Conservation (phyloP, 1,140 invertebrate species). For the Neuroterus valhalla region DNA sequence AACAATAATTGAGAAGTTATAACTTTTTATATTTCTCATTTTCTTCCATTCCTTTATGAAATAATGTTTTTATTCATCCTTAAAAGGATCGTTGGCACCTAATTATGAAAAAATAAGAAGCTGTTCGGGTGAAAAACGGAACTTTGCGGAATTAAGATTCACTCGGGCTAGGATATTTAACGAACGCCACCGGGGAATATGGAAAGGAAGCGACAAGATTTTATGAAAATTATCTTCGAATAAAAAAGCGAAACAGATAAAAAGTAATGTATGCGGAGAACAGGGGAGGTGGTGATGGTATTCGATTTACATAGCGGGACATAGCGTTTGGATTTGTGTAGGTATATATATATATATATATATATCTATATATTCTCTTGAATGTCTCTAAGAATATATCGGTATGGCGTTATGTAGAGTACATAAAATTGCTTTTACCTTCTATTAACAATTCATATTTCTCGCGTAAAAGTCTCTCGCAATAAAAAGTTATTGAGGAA, state of each 20-base stretch:
- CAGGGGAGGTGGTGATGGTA: constrained; percentile 44
- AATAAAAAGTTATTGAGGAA: constrained; percentile 69
- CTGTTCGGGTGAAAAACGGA: background rate
- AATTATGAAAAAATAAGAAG: constrained; percentile 4
- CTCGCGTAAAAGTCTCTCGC: constrained; percentile 66
- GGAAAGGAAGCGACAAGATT: constrained; percentile 56
- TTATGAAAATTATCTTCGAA: constrained; percentile 71
- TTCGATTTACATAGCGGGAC: constrained; percentile 65
- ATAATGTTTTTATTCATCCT: too few relatives aligned
- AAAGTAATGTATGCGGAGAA: constrained; percentile 71
- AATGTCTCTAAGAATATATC: constrained; percentile 67
- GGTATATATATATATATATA: constrained; percentile 6
- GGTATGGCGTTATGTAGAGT: constrained; percentile 69
- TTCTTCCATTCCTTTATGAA: too few relatives aligned
- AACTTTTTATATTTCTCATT: too few relatives aligned
- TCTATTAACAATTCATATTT: constrained; percentile 75
- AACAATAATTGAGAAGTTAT: too few relatives aligned
- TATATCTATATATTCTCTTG: constrained; percentile 6
- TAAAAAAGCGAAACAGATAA: constrained; percentile 71
- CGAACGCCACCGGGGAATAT: constrained; percentile 56
- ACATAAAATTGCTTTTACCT: constrained; percentile 75
- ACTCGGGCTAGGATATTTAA: constrained; percentile 51
- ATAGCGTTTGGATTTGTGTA: constrained; percentile 41
- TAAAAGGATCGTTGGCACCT: background rate
- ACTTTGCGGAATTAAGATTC: constrained; percentile 13